These are phyloP conservation scores for Sphaerophoria taeniata DNA, from an alignment of 2,888 invertebrate species.

Conservation along the genomic window DNA sequence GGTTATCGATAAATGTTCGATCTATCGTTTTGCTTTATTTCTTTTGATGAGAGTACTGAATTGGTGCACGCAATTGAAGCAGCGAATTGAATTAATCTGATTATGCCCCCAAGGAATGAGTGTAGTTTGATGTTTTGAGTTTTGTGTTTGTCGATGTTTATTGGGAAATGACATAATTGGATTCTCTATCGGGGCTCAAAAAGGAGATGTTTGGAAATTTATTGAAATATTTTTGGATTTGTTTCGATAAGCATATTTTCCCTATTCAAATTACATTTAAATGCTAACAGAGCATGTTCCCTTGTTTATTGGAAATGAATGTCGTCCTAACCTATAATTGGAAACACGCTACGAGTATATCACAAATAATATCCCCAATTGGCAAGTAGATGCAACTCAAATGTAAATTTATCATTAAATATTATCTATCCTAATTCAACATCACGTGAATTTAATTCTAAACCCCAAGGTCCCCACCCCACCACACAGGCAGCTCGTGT, in stretches of 20 bases:
- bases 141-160: slow-evolving; percentile 48
- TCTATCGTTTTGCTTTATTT: slow-evolving; percentile 9
- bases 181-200: neutral
- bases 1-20: neutral
- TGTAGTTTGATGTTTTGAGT: slow-evolving; percentile 20
- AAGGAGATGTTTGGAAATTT: neutral
- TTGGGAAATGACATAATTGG: slow-evolving; percentile 62
- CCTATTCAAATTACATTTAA: no score
- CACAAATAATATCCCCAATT: no score
- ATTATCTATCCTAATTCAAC: neutral
- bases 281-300: no score
- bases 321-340: neutral
- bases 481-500: no score
- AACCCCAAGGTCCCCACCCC: neutral
- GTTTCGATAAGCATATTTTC: no score
- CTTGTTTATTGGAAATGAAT: neutral
- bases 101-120: slow-evolving; percentile 18
- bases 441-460: neutral
- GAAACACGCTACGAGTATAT: no score
- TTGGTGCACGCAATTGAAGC: slow-evolving; percentile 46
- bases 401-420: neutral
- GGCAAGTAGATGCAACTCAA: neutral
- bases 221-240: neutral
- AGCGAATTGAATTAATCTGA: slow-evolving; percentile 52
- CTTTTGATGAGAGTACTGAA: slow-evolving; percentile 16